phyloP scores from a whole-genome alignment of 2,797 vertebrate species.

The Amazona ochrocephala region DNA sequence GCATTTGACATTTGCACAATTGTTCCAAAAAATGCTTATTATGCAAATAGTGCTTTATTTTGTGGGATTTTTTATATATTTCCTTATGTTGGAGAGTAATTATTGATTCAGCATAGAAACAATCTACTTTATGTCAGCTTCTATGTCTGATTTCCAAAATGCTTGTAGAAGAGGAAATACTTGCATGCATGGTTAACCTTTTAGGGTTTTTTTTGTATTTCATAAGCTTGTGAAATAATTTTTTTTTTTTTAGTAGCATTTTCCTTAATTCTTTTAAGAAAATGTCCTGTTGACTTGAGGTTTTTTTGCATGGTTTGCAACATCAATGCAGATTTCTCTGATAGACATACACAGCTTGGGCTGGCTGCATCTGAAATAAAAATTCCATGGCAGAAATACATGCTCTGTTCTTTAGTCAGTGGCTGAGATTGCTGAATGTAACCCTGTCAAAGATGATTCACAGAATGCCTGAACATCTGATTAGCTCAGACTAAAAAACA shows the following conservation, averaged over 20 bases:
- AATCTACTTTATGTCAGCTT: background rate
- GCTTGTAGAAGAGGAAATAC: background rate
- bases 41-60: background rate
- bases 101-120: background rate
- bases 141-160: background rate
- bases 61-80: background rate
- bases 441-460: background rate
- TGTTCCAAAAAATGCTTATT: background rate
- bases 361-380: background rate
- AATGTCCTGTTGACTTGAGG: background rate
- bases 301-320: background rate
- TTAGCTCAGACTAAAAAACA: background rate
- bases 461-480: background rate
- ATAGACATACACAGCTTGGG: background rate
- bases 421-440: background rate
- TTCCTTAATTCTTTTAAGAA: background rate
- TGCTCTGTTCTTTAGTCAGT: background rate
- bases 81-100: background rate
- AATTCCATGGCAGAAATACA: background rate
- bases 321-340: background rate
- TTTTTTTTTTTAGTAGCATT: background rate
- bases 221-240: background rate
- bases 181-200: background rate
- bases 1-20: background rate
- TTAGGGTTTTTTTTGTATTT: background rate